Conservation (phyloP, 1,140 invertebrate genomes). For the Euura lappo region DNA sequence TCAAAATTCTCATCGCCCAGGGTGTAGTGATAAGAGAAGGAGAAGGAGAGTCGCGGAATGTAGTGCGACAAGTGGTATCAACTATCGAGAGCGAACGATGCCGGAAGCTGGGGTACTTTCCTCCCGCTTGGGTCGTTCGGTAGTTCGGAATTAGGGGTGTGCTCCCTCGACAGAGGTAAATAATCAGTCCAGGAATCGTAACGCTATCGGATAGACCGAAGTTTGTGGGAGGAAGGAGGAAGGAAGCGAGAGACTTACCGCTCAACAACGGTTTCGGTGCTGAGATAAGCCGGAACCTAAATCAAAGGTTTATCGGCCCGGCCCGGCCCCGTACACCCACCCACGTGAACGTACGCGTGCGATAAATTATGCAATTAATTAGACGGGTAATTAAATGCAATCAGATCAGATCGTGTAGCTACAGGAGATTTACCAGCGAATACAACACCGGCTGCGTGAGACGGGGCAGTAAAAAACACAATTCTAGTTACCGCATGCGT, state of each 20-base stretch:
- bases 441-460: not conserved
- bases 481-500: not conserved
- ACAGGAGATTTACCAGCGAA: not conserved
- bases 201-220: not conserved
- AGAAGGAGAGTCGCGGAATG: too few relatives aligned
- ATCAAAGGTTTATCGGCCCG: slow-evolving; percentile 46
- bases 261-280: too few relatives aligned
- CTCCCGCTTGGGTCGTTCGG: too few relatives aligned
- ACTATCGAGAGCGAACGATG: too few relatives aligned
- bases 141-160: too few relatives aligned
- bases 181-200: too few relatives aligned
- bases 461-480: not conserved
- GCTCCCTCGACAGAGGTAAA: too few relatives aligned
- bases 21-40: too few relatives aligned
- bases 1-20: too few relatives aligned
- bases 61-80: too few relatives aligned
- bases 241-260: not conserved
- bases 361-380: slow-evolving; percentile 57
- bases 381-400: slow-evolving; percentile 50
- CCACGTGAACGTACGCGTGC: slow-evolving; percentile 17
- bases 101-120: too few relatives aligned
- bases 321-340: too few relatives aligned
- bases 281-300: slow-evolving; percentile 32
- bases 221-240: not conserved
- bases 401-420: slow-evolving; percentile 39